phyloP scores from a whole-genome alignment of 2,888 invertebrate species.

The Malacosoma neustria region DNA sequence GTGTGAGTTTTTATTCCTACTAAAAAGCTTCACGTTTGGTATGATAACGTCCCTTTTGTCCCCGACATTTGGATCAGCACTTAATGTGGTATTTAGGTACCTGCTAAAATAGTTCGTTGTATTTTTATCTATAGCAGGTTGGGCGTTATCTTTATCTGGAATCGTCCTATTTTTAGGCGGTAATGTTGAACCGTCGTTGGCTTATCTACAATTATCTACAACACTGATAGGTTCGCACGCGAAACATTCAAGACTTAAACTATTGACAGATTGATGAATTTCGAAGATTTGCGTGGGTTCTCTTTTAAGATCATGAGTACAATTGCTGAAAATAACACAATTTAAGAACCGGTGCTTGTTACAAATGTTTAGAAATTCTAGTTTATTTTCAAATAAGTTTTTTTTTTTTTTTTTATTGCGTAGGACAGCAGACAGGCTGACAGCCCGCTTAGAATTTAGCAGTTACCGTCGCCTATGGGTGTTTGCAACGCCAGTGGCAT shows the following conservation, averaged over 20 bases:
- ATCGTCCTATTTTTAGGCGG: conserved; percentile 24
- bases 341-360: no score
- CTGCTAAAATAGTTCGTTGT: conserved; percentile 12
- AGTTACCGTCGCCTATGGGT: no score
- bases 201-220: conserved; percentile 29
- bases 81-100: background rate
- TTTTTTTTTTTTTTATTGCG: no score
- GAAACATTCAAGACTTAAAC: conserved; percentile 7
- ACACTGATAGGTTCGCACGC: conserved; percentile 15
- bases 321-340: background rate
- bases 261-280: background rate
- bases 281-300: background rate
- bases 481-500: no score
- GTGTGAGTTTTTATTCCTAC: background rate
- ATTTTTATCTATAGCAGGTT: conserved; percentile 18
- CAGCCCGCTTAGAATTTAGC: no score
- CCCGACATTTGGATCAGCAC: background rate
- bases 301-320: background rate
- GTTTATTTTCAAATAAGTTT: no score
- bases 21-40: background rate
- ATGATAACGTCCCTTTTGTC: background rate
- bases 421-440: no score
- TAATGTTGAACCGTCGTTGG: conserved; percentile 14
- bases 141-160: conserved; percentile 32
- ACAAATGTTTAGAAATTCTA: no score